A percentile compares a stretch with the other conserved stretches of the same genome.
These are phyloP conservation scores for Lamproptera curius DNA, from an alignment of 2,888 invertebrate genomes.

Conservation along the genomic window DNA sequence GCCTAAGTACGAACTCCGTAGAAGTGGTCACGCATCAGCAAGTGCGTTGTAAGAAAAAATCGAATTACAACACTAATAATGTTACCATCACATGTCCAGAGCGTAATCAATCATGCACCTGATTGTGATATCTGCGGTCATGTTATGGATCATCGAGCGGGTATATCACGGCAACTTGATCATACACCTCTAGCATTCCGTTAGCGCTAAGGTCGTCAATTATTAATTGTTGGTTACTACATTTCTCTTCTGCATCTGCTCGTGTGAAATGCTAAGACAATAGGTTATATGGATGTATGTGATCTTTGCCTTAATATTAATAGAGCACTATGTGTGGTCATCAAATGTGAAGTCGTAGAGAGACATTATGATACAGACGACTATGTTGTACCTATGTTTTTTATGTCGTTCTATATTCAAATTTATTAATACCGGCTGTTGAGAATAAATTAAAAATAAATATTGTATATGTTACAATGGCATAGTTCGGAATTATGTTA, in stretches of 20 bases:
- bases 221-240: background rate
- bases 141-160: conserved; percentile 26
- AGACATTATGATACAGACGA: background rate
- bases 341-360: background rate
- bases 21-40: conserved; percentile 12
- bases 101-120: conserved; percentile 33
- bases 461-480: conserved; percentile 10
- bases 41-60: conserved; percentile 15
- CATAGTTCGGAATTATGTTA: background rate
- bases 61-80: conserved; percentile 20
- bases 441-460: conserved; percentile 18
- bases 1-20: too few relatives aligned
- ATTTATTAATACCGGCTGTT: background rate
- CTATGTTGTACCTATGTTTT: conserved; percentile 2
- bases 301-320: conserved; percentile 13
- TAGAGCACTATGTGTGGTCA: conserved; percentile 15
- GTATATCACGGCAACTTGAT: background rate
- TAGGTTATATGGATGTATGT: conserved; percentile 8
- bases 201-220: conserved; percentile 3
- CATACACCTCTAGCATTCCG: background rate
- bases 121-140: conserved; percentile 33
- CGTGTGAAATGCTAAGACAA: conserved; percentile 21
- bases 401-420: conserved; percentile 10
- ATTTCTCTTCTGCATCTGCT: background rate
- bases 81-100: conserved; percentile 18